A percentile compares a stretch with the other conserved stretches of the same genome.
Evolutionary conservation across 23 tunicate genomes (phyloP).

Genomic region (Diplosoma virens): DNA sequence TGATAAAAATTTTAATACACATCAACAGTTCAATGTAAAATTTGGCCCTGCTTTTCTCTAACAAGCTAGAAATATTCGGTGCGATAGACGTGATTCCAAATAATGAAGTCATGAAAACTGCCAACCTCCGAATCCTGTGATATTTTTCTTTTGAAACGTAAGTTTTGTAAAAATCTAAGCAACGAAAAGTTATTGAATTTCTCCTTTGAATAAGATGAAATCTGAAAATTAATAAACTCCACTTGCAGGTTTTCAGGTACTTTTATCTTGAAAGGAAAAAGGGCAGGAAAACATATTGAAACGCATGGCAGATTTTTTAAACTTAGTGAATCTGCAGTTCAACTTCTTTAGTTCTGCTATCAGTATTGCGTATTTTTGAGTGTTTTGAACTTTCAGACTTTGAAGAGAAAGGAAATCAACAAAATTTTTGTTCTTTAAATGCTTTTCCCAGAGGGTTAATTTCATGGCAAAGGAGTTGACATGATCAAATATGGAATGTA

Average conservation of each 20-base stretch:
- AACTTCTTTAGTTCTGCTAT: constrained; percentile 44
- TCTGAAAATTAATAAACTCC: neutral
- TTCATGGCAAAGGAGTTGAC: constrained; percentile 40
- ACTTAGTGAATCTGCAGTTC: constrained; percentile 31
- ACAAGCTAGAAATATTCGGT: too few species aligned
- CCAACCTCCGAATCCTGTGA: constrained; percentile 35
- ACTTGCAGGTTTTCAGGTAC: constrained; percentile 43
- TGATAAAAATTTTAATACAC: too few species aligned
- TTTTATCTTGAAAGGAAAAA: constrained; percentile 40
- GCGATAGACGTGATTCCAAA: constrained; percentile 47
- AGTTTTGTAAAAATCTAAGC: constrained; percentile 41
- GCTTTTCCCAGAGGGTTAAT: constrained; percentile 37
- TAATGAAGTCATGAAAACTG: constrained; percentile 45
- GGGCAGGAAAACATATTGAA: constrained; percentile 58
- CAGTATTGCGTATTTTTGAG: constrained; percentile 42
- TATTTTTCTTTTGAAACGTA: constrained; percentile 41
- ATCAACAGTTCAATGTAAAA: too few species aligned
- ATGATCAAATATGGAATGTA: constrained; percentile 37
- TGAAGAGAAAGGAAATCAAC: constrained; percentile 31
- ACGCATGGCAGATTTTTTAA: constrained; percentile 27
- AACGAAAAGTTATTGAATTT: constrained; percentile 36
- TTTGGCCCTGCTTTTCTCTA: too few species aligned
- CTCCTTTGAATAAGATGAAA: constrained; percentile 33
- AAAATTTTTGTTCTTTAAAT: constrained; percentile 33
- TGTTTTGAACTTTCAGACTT: constrained; percentile 38